A percentile compares a stretch with the other conserved stretches of the same genome.
phyloP scores from a whole-genome alignment of 1,140 invertebrate species.

The Drosophila pseudoobscura region DNA sequence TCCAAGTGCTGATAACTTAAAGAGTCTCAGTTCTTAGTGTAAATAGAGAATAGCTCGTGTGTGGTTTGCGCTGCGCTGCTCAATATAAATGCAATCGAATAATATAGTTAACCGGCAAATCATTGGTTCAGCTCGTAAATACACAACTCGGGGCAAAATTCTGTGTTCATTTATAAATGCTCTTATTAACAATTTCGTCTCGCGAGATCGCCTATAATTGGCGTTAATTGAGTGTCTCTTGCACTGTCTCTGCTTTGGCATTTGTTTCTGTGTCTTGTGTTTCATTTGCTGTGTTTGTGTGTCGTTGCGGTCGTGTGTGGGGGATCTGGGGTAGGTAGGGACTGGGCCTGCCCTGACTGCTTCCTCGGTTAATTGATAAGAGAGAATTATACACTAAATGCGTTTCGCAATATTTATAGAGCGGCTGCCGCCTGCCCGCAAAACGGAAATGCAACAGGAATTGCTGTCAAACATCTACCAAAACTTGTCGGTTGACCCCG shows the following conservation, averaged over 20 bases:
- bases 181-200: constrained; percentile 65
- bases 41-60: constrained; percentile 49
- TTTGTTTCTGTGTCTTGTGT: constrained; percentile 26
- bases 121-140: constrained; percentile 14
- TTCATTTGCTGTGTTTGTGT: constrained; percentile 6
- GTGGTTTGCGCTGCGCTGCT: constrained; percentile 32
- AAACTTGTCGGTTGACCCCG: constrained; percentile 10
- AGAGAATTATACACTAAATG: constrained; percentile 31
- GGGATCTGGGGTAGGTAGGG: not conserved
- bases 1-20: constrained; percentile 47
- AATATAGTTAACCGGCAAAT: constrained; percentile 34
- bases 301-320: constrained; percentile 26
- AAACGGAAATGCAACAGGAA: constrained; percentile 35
- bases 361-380: constrained; percentile 72
- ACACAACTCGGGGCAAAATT: constrained; percentile 23
- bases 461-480: constrained; percentile 8
- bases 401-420: constrained; percentile 15
- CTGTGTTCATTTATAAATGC: constrained; percentile 53
- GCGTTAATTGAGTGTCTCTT: constrained; percentile 68
- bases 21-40: constrained; percentile 39
- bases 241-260: constrained; percentile 10
- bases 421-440: constrained; percentile 2
- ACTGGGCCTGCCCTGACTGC: constrained; percentile 10
- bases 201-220: constrained; percentile 65
- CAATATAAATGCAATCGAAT: constrained; percentile 23